Evolutionary conservation across 1,140 invertebrate species (phyloP).

Genomic region (Phymastichus coffea): DNA sequence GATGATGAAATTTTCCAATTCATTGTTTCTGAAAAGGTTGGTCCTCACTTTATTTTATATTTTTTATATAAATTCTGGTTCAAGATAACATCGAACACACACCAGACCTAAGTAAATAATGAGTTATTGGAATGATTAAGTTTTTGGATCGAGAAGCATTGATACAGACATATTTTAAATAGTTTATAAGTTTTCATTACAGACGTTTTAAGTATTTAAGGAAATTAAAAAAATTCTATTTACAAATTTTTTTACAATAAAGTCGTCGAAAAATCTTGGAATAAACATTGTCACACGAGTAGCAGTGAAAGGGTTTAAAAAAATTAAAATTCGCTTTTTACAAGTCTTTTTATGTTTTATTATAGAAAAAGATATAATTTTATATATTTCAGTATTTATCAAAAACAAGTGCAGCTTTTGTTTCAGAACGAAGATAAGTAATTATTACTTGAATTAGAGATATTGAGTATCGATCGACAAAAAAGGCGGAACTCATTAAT

Average conservation of each 20-base stretch:
- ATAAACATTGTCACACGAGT: neutral
- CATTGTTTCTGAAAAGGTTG: too few relatives aligned
- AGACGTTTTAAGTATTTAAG: too few relatives aligned
- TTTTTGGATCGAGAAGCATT: too few relatives aligned
- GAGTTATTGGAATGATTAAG: too few relatives aligned
- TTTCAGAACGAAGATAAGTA: constrained; percentile 13
- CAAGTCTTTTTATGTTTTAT: constrained; percentile 23
- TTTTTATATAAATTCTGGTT: too few relatives aligned
- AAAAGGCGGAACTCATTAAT: constrained; percentile 13
- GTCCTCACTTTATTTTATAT: too few relatives aligned
- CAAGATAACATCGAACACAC: too few relatives aligned
- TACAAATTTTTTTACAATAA: constrained; percentile 19
- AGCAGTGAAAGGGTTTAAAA: constrained; percentile 2
- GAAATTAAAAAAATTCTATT: constrained; percentile 1
- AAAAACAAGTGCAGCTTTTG: constrained; percentile 18
- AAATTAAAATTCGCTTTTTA: constrained; percentile 18
- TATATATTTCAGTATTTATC: constrained; percentile 14
- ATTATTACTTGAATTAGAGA: constrained; percentile 5
- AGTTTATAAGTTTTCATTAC: neutral
- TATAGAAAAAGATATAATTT: constrained; percentile 28
- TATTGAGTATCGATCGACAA: neutral
- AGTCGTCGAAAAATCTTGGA: neutral
- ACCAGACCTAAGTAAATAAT: too few relatives aligned
- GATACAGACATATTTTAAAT: too few relatives aligned
- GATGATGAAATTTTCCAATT: too few relatives aligned